Conservation (phyloP, 2,888 invertebrate genomes). For the Pheosia gnoma region DNA sequence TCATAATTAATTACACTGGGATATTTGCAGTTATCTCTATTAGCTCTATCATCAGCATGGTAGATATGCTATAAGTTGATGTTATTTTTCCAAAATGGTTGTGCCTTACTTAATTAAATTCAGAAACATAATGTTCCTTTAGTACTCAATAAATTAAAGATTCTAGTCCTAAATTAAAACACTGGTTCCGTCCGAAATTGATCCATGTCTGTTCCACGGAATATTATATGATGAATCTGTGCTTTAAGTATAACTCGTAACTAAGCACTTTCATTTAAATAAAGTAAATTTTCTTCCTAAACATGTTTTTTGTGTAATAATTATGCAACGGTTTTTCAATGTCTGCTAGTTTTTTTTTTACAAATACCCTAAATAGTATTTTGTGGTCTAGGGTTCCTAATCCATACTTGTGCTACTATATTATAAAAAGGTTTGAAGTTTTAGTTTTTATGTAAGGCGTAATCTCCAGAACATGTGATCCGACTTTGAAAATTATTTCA, state of each 20-base stretch:
- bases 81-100: constrained; percentile 56
- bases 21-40: neutral
- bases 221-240: constrained; percentile 40
- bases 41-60: neutral
- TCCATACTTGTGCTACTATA: too few relatives aligned
- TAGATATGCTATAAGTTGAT: neutral
- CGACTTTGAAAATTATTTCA: too few relatives aligned
- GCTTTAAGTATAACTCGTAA: constrained; percentile 40
- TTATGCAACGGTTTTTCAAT: too few relatives aligned
- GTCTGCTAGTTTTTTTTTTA: too few relatives aligned
- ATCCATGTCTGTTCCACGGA: constrained; percentile 57
- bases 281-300: constrained; percentile 15
- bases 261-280: constrained; percentile 25
- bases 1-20: too few relatives aligned
- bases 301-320: constrained; percentile 10
- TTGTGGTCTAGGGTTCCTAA: too few relatives aligned
- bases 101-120: constrained; percentile 73
- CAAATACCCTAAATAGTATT: too few relatives aligned
- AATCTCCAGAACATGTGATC: too few relatives aligned
- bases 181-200: constrained; percentile 81
- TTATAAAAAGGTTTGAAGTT: too few relatives aligned
- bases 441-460: too few relatives aligned
- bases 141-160: constrained; percentile 52
- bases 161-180: constrained; percentile 73
- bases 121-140: constrained; percentile 64